Base-by-base conservation (phyloP, 1,140 invertebrate species). In the Pachypeltis micranthus region DNA sequence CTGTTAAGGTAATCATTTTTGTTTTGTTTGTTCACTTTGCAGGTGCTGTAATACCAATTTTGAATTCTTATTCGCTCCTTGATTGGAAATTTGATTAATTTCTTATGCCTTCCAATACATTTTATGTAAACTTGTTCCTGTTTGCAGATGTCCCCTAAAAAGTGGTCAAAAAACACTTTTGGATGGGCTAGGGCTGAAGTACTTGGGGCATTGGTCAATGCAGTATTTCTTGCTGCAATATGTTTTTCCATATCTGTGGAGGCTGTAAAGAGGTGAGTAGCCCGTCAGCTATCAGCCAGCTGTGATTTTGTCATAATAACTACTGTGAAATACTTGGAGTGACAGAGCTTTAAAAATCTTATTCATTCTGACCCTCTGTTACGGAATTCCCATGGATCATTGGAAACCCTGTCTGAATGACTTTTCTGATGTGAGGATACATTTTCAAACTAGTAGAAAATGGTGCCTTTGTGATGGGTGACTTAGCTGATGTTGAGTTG, bases 161-260 rank as follows among this genome's bases (percentile, higher is more conserved):
- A 92, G 79, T 94, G 91, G 88, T 90, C 90, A 2, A 94, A 93
- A 76, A 94, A 94, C 72, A 94, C 92, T 2, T 96, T 94, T 72
- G 92, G 92, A 4, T 96, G 91, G 91, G 91, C 91, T 1, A 80
- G 92, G 68, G 90, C 91, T 0, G 91, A 95, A 76, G 90, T 96
- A 0, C 74, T 96, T n/a, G 92, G 92, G n/a, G 90, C 91, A 1
- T 75, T 95, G 54, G 88, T 94, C 0, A 94, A 94, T 75, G 90
- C 91, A 1, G 90, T 94, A 25, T 96, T 96, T 74, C 80, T 95
- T 44, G 88, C 91, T n/a, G 91, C 92, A 12, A 75, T 96, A 26
- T 94, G 91, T 76, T 94, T 96, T 77, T 92, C 90, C 64, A 92
- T 94, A 69, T 86, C 88, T 1, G 88, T 94, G 28, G 91, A 94